Percentiles rank a stretch among this genome's conserved stretches.
These are phyloP conservation scores for Lithodes maja DNA, from an alignment of 2,888 invertebrate species.

Conservation along the genomic window DNA sequence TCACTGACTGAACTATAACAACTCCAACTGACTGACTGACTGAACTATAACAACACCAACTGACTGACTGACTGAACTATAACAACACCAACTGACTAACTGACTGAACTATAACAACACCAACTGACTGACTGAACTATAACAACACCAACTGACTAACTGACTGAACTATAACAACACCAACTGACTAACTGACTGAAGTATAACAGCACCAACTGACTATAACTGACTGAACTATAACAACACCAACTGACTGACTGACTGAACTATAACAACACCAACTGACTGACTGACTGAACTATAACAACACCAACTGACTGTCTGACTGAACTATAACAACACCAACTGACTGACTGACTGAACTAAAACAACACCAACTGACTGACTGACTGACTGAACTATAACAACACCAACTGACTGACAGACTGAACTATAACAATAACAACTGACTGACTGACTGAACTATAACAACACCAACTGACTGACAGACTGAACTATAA, in stretches of 20 bases:
- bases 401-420: not conserved
- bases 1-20: too few species aligned
- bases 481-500: not conserved
- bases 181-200: not conserved
- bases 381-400: not conserved
- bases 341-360: conserved; percentile 22
- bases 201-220: not conserved
- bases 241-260: not conserved
- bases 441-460: not conserved
- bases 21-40: too few species aligned
- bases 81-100: too few species aligned
- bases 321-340: not conserved
- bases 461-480: not conserved
- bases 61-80: too few species aligned
- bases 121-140: not conserved
- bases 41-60: too few species aligned
- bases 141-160: not conserved
- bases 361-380: not conserved
- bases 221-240: not conserved
- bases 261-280: conserved; percentile 3
- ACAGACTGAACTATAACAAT: not conserved
- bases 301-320: not conserved
- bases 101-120: too few species aligned
- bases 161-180: not conserved
- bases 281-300: conserved; percentile 24